Conservation (phyloP, 2,113 vertebrate species). For the Tachycineta bicolor region DNA sequence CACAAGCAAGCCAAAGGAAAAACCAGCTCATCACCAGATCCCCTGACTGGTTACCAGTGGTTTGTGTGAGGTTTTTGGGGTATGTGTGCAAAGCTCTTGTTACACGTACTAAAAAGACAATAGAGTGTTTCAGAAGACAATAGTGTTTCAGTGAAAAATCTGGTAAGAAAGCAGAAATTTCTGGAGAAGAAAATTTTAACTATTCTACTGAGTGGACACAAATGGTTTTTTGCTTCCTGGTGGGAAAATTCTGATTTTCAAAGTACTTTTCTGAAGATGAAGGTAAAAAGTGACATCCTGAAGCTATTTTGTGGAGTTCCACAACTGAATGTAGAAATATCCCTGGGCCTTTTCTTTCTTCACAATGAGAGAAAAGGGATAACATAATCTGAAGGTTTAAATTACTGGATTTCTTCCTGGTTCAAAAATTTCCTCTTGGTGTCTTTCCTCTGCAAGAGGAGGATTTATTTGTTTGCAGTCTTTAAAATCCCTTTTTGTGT, state of each 20-base stretch:
- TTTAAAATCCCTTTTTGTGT: neutral
- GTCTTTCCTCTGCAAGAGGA: neutral
- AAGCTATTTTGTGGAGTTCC: neutral
- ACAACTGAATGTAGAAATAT: neutral
- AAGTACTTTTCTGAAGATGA: neutral
- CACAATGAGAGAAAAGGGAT: neutral
- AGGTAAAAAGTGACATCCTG: neutral
- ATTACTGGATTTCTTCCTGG: neutral
- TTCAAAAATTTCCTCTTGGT: neutral
- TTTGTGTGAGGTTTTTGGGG: neutral
- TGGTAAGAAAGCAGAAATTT: neutral
- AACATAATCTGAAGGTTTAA: neutral
- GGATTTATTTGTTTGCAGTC: neutral
- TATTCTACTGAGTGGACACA: neutral
- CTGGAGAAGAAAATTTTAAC: neutral
- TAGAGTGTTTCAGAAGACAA: neutral
- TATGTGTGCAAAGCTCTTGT: neutral
- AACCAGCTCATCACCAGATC: constrained; percentile 43
- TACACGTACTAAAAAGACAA: neutral
- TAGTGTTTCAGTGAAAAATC: neutral
- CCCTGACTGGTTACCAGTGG: constrained; percentile 27
- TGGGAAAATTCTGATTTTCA: neutral
- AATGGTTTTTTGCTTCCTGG: neutral
- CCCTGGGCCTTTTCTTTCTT: neutral
- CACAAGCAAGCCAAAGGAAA: constrained; percentile 61